Conservation (phyloP, 1,140 invertebrate species). For the Musca vetustissima region DNA sequence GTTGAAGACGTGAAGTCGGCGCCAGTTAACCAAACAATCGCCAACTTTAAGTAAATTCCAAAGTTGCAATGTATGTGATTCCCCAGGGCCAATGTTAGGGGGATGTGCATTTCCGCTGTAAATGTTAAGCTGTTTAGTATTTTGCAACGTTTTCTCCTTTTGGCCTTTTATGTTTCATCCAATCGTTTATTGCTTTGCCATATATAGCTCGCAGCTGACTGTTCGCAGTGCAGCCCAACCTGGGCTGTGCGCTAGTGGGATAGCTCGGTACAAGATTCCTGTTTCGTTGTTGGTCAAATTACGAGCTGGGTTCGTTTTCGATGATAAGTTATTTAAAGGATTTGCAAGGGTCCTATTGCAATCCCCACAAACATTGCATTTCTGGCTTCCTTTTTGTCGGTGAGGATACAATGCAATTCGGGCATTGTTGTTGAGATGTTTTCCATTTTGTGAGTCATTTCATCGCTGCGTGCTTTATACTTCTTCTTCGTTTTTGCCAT, state of each 20-base stretch:
- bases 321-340: slow-evolving; percentile 21
- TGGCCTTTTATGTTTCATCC: background rate
- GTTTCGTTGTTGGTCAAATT: slow-evolving; percentile 3
- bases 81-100: background rate
- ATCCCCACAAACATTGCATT: background rate
- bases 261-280: background rate
- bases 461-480: no score
- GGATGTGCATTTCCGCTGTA: slow-evolving; percentile 4
- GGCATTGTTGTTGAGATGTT: no score
- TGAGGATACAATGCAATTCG: no score
- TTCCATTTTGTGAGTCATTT: no score
- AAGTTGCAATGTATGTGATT: no score
- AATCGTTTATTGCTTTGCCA: no score
- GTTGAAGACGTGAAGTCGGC: no score
- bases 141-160: background rate
- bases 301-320: background rate
- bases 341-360: background rate
- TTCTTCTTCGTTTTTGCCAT: no score
- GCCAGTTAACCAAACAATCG: no score
- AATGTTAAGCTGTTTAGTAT: slow-evolving; percentile 2
- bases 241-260: background rate
- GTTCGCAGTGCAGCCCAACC: no score
- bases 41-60: no score
- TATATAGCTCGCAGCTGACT: no score
- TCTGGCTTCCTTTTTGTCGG: background rate